Conservation (phyloP, 2,113 vertebrate genomes). For the Antigone vipio region DNA sequence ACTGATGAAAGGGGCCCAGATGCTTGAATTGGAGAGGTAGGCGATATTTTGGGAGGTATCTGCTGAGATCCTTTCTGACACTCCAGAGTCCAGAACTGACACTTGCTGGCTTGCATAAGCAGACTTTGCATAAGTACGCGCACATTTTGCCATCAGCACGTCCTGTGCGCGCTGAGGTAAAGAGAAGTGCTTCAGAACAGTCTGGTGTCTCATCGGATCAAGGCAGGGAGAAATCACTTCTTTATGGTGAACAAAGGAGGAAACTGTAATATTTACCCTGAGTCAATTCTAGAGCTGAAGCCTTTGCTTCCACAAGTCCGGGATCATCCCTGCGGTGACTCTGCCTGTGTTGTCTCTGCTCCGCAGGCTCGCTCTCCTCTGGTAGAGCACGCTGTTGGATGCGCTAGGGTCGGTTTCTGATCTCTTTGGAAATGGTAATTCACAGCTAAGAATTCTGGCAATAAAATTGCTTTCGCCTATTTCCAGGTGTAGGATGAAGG, state of each 20-base stretch:
- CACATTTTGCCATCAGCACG: fast-evolving
- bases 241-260: neutral
- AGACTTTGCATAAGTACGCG: fast-evolving
- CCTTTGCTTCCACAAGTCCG: fast-evolving
- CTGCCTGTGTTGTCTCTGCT: neutral
- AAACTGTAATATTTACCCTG: neutral
- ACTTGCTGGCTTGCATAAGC: fast-evolving
- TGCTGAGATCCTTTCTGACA: neutral
- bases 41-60: neutral
- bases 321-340: neutral
- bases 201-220: neutral
- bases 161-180: neutral
- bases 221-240: neutral
- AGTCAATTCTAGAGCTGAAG: neutral
- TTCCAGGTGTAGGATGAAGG: neutral
- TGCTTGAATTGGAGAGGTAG: neutral
- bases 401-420: neutral
- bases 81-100: too few species aligned
- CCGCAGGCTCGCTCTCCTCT: fast-evolving
- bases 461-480: neutral
- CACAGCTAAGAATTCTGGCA: neutral
- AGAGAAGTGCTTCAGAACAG: neutral
- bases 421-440: neutral
- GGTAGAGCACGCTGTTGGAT: fast-evolving
- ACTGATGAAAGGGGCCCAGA: neutral